These are phyloP conservation scores for Drosophila ohnishii DNA, from an alignment of 1,140 invertebrate genomes.

Conservation along the genomic window DNA sequence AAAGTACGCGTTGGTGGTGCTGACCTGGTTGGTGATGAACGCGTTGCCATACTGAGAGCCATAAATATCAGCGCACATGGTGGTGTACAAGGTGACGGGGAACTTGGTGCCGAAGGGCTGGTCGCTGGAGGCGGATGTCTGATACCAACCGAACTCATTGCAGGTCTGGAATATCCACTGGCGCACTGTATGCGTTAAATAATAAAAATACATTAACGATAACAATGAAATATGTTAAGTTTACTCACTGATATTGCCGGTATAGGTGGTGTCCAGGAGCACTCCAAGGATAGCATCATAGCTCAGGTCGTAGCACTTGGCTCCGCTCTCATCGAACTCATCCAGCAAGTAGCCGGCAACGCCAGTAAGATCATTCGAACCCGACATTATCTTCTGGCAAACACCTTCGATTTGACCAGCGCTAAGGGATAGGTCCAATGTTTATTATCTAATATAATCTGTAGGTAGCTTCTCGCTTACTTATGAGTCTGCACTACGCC, in stretches of 20 bases:
- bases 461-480: conserved; percentile 41
- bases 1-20: conserved; percentile 85
- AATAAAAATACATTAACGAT: not conserved
- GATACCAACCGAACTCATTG: conserved; percentile 89
- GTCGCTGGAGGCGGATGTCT: conserved; percentile 85
- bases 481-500: conserved; percentile 75
- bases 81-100: conserved; percentile 84
- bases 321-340: conserved; percentile 31
- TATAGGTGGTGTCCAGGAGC: conserved; percentile 62
- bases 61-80: conserved; percentile 88
- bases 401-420: conserved; percentile 70
- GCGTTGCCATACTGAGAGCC: conserved; percentile 81
- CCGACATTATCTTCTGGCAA: conserved; percentile 66
- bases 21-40: conserved; percentile 73
- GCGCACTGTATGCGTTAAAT: conserved; percentile 72
- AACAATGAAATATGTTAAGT: not conserved
- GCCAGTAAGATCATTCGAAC: conserved; percentile 63
- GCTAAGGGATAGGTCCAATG: conserved; percentile 14
- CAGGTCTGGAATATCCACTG: conserved; percentile 90
- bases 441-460: too few relatives aligned
- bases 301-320: conserved; percentile 62
- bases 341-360: conserved; percentile 60
- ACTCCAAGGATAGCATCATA: conserved; percentile 57
- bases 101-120: conserved; percentile 87
- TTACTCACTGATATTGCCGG: conserved; percentile 63